Base-by-base conservation (phyloP, 2,113 vertebrate species). In the Eulacestoma nigropectus region DNA sequence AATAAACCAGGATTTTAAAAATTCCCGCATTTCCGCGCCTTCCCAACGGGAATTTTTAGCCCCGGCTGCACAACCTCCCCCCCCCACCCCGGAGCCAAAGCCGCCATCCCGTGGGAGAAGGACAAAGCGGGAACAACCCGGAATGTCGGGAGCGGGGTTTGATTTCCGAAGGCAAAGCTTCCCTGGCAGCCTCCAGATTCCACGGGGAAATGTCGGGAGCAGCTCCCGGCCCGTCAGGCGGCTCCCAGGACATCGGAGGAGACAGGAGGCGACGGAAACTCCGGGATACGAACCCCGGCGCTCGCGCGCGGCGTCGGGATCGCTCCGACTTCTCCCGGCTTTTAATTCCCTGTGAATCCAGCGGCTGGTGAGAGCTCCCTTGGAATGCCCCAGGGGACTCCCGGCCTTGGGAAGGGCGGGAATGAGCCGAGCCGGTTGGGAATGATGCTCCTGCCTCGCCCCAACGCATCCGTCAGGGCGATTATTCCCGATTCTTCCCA, bases 391-490 rank as follows among this genome's bases (percentile, higher is more conserved):
- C 14, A 1, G 29, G 63, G 78, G 47, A 81, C 68, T 68, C 42
- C 59, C 3, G 0, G 52, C 53, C 17, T 41, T 4, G 63, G 53
- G 42, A 68, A 68, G 13, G 42, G 41, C 16, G 27, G 77, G 78
- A 39, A 39, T 11, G 42, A 33, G 22, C 18, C 2, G 2, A 33
- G 57, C 25, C 2, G 1, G 33, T 5, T 11, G 16, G 21, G 23
- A 55, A 46, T 2, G 13, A 18, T 5, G 13, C 11, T 17, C 52
- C 42, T 21, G 78, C 13, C 29, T 57, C n/a, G 3, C 20, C 52
- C 52, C 2, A 39, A 47, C 1, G 1, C 17, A 7, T 32, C 44
- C 57, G 16, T 1, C 8, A 1, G 13, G 10, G 17, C 0, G 4
- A 4, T 29, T 9, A 50, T 59, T 69, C 65, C 53, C 19, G 0